Evolutionary conservation across 2,888 invertebrate species (phyloP).

Genomic region (Hypena proboscidalis): DNA sequence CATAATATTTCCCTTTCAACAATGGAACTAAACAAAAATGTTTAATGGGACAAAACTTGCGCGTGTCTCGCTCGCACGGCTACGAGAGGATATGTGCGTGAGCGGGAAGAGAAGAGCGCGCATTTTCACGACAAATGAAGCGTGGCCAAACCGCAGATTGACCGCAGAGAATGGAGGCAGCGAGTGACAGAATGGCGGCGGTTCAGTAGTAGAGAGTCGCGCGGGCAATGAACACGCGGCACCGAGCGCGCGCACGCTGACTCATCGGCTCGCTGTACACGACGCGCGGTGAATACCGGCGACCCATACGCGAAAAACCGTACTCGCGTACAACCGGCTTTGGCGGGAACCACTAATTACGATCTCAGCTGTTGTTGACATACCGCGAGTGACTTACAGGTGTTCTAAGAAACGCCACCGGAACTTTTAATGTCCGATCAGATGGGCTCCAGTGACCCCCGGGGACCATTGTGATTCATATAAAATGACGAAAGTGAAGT

Average conservation of each 20-base stretch:
- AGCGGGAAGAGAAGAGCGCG: constrained; percentile 65
- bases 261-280: constrained; percentile 31
- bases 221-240: constrained; percentile 73
- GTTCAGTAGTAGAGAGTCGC: constrained; percentile 78
- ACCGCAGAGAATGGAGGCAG: constrained; percentile 85
- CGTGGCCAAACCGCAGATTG: constrained; percentile 85
- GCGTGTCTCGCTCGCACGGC: constrained; percentile 62
- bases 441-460: constrained; percentile 53
- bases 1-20: constrained; percentile 80
- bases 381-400: constrained; percentile 37
- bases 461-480: constrained; percentile 68
- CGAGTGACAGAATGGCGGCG: constrained; percentile 85
- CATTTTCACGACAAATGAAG: constrained; percentile 86
- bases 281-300: constrained; percentile 58
- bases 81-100: constrained; percentile 36
- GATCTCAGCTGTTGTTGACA: constrained; percentile 76
- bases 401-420: constrained; percentile 52
- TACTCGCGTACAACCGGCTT: constrained; percentile 41
- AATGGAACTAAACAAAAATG: constrained; percentile 81
- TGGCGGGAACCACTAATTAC: constrained; percentile 64
- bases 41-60: constrained; percentile 79
- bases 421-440: constrained; percentile 62
- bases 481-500: constrained; percentile 84
- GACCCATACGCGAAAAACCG: constrained; percentile 40
- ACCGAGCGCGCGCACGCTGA: constrained; percentile 49